Evolutionary conservation across 2,797 vertebrate species (phyloP), one percentile per base, ranked within the genome.

Genomic region (Sphenodon punctatus): DNA sequence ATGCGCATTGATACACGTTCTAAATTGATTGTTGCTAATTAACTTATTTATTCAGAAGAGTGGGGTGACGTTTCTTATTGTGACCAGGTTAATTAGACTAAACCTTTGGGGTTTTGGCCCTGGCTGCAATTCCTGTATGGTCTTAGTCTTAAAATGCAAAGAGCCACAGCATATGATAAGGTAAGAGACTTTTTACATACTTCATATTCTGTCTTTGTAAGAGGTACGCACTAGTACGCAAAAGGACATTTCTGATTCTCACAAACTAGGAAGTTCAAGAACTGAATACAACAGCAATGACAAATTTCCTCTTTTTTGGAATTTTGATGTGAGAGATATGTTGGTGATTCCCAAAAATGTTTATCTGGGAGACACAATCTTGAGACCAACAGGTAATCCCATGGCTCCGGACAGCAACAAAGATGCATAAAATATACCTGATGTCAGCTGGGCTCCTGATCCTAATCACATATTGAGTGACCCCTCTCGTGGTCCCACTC

Each of bases 241-340:
- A 15, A 20, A 69, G 46, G 69, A 53, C 41, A 75, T 61, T 77
- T 83, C 88, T 85, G 69, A 51, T 88, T 45, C 72, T 71, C 74
- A 78, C 23, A 75, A 80, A 80, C 49, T 20, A 70, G 64, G 78
- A 88, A 69, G 88, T 34, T 45, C 45, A 67, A 34, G 32, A 80
- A 74, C 27, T 89, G 78, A 76, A 61, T 88, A 75, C 8, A 70
- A 80, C 41, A 68, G 43, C 22, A 43, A 73, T 81, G 63, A n/a
- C 78, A 88, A 90, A 85, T 78, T 76, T 60, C 80, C 59, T 75
- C 77, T 83, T 87, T 89, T 89, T 86, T 86, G 88, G 86, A 78
- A 88, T 22, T 51, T 34, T 80, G 76, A n/a, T n/a, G n/a, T n/a
- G n/a, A n/a, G n/a, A n/a, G n/a, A n/a, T n/a, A n/a, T n/a, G n/a